Conservation (phyloP, 2,113 vertebrate genomes). For the Puntigrus tetrazona region DNA sequence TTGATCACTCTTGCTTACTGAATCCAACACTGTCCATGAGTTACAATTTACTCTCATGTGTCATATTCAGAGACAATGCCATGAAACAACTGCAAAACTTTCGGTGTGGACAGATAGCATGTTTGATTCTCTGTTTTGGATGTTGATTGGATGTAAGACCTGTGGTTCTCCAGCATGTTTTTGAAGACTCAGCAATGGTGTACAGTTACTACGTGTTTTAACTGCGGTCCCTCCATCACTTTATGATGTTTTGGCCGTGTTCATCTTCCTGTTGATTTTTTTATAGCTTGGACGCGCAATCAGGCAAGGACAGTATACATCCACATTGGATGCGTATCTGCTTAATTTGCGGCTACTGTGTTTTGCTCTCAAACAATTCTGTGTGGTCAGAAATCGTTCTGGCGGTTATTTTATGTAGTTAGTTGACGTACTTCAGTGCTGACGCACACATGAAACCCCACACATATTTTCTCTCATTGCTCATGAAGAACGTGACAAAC, state of each 20-base stretch:
- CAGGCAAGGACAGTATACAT: background rate
- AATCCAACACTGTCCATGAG: background rate
- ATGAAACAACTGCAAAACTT: background rate
- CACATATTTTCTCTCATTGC: background rate
- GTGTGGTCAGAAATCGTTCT: conserved; percentile 36
- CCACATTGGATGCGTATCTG: background rate
- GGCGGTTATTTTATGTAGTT: conserved; percentile 29
- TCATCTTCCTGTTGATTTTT: background rate
- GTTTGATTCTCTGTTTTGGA: background rate
- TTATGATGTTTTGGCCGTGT: background rate
- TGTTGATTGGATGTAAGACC: background rate
- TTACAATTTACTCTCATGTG: background rate
- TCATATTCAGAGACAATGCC: background rate
- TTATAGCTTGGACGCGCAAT: background rate
- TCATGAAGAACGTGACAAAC: conserved; percentile 48
- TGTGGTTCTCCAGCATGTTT: background rate
- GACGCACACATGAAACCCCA: conserved; percentile 7
- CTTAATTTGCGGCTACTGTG: conserved; percentile 1
- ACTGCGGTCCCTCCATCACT: conserved; percentile 1
- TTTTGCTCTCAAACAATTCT: conserved; percentile 29
- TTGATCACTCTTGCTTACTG: background rate
- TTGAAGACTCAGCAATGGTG: conserved; percentile 17
- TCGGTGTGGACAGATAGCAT: background rate
- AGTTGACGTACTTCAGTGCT: background rate
- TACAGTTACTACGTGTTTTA: conserved; percentile 13